Evolutionary conservation across 2,113 vertebrate species (phyloP), one percentile per base, ranked within the genome.

Genomic region (Ctenodactylus gundi): DNA sequence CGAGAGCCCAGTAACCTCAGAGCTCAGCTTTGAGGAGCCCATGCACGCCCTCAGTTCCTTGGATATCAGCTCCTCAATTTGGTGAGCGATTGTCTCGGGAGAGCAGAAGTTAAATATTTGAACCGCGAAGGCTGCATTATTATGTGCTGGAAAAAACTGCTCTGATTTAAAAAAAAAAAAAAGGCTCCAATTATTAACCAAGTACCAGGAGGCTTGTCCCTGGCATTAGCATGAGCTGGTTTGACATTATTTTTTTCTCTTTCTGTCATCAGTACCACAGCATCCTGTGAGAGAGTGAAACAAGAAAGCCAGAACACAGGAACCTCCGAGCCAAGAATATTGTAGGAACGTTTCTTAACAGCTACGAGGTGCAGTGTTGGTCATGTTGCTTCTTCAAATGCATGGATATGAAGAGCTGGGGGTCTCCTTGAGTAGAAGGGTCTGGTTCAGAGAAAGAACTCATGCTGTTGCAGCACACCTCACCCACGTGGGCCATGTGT

Each of bases 101-200:
- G 36, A 70, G 82, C 53, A 78, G 72, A 67, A 92, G 85, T 62
- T 75, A 92, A 85, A 88, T 78, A 78, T 92, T 51, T 58, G 82
- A 88, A 85, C 46, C 51, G 39, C 77, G 77, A 55, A 78, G 73
- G 34, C 76, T 14, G 14, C 29, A n/a, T 88, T 65, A 62, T 77
- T 85, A 29, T 53, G 31, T 23, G 23, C 18, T 29, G 14, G 25
- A 82, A 57, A 85, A 70, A 92, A 49, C 34, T 25, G 29, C 34
- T 41, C 20, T 10, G 27, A 72, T 83, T n/a, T n/a, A n/a, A n/a
- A n/a, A n/a, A n/a, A 41, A 95, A 90, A 92, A 41, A 77, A 85
- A 88, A 85, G 73, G 57, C 23, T 27, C 31, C 67, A 9, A 93
- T 87, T 81, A 70, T 93, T 84, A 94, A 68, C 18, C 17, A 70